These are phyloP conservation scores for Lucilia sericata DNA, from an alignment of 1,140 invertebrate genomes.

Conservation along the genomic window DNA sequence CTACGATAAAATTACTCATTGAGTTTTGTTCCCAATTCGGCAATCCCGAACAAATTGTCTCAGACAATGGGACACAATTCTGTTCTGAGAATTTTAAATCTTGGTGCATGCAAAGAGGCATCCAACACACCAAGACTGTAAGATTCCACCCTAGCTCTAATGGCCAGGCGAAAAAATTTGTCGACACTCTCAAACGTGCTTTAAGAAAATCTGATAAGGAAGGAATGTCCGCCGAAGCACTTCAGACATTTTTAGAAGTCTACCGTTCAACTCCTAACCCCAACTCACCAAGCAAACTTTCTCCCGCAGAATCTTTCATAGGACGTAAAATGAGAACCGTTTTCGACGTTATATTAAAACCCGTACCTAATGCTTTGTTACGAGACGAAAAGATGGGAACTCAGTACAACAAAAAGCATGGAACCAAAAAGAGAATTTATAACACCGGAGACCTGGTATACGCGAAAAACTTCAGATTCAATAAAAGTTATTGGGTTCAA, in stretches of 20 bases:
- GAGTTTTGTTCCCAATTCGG: conserved; percentile 51
- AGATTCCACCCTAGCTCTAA: conserved; percentile 52
- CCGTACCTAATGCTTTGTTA: not conserved
- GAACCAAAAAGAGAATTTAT: not conserved
- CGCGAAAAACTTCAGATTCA: not conserved
- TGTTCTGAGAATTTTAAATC: conserved; percentile 50
- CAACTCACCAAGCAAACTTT: not conserved
- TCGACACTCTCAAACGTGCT: conserved; percentile 44
- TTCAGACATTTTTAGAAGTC: conserved; percentile 23
- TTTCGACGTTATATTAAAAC: not conserved
- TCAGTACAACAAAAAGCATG: not conserved
- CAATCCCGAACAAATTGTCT: conserved; percentile 49
- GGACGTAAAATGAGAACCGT: not conserved
- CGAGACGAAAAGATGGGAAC: not conserved
- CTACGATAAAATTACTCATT: conserved; percentile 20
- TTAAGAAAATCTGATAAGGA: conserved; percentile 23
- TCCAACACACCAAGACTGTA: conserved; percentile 48
- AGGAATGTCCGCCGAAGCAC: not conserved
- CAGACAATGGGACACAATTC: conserved; percentile 52
- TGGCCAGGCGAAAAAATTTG: conserved; percentile 55
- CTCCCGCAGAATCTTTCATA: not conserved
- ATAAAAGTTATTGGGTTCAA: not conserved
- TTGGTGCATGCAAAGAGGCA: conserved; percentile 44
- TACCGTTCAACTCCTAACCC: conserved; percentile 28
- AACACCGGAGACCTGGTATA: not conserved